Percentiles rank a stretch among this genome's conserved stretches.
These are phyloP conservation scores for Echinops telfairi DNA, from an alignment of 2,113 vertebrate genomes.

Conservation along the genomic window DNA sequence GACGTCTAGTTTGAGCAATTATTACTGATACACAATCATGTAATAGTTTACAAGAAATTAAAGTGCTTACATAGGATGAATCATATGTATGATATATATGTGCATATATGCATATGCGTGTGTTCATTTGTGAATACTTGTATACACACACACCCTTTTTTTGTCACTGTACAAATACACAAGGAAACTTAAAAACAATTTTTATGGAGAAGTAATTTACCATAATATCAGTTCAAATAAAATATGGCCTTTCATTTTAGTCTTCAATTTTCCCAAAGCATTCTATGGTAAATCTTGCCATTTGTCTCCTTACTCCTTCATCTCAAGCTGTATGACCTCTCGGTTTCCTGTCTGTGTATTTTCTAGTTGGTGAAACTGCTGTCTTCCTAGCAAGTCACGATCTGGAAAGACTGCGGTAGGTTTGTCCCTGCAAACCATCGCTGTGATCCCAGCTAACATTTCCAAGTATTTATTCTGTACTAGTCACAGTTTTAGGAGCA, in stretches of 20 bases:
- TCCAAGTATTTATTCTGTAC: neutral
- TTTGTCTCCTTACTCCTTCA: neutral
- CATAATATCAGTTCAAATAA: neutral
- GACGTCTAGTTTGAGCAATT: neutral
- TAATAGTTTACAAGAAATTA: conserved; percentile 37
- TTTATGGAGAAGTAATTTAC: neutral
- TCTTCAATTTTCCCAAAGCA: neutral
- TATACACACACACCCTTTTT: no score
- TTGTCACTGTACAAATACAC: neutral
- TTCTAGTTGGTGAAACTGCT: neutral
- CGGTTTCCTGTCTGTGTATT: neutral
- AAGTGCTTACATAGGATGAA: conserved; percentile 34
- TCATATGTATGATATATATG: neutral
- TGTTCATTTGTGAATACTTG: neutral
- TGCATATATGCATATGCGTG: neutral
- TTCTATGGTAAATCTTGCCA: neutral
- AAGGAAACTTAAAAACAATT: neutral
- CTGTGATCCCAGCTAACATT: neutral
- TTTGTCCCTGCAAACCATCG: neutral
- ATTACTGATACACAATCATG: neutral
- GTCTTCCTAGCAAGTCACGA: neutral
- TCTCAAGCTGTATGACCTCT: neutral
- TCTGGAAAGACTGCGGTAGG: neutral
- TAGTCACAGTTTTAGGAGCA: neutral
- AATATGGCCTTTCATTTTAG: neutral